These are phyloP conservation scores for Syngnathus scovelli DNA, from an alignment of 2,113 vertebrate species.

Conservation along the genomic window DNA sequence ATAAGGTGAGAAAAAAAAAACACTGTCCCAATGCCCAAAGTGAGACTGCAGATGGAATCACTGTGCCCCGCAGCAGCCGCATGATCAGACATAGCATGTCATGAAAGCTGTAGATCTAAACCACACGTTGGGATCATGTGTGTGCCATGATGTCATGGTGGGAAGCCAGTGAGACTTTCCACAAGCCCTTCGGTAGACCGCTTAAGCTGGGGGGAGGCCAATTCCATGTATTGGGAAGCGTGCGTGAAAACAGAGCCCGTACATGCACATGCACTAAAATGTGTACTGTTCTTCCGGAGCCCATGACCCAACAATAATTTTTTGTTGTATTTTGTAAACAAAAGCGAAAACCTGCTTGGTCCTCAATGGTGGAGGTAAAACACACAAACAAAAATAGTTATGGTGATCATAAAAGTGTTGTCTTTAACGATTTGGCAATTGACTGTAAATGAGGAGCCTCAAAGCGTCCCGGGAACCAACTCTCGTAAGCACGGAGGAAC, in stretches of 20 bases:
- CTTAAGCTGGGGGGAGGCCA: neutral
- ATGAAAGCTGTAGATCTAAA: conserved; percentile 8
- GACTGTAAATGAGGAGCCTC: too few relatives aligned
- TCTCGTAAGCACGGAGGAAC: neutral
- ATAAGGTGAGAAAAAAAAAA: neutral
- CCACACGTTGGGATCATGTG: neutral
- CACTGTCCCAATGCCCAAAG: neutral
- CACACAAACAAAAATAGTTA: too few relatives aligned
- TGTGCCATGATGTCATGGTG: neutral
- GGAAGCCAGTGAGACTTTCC: conserved; percentile 1
- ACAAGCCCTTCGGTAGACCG: conserved; percentile 4
- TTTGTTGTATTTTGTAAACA: neutral
- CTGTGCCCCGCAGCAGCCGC: conserved; percentile 5
- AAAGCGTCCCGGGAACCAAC: neutral
- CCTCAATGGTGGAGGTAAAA: neutral
- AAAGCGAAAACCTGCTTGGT: neutral
- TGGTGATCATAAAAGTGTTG: too few relatives aligned
- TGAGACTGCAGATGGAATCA: neutral
- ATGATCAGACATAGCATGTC: conserved; percentile 11
- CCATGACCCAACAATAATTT: neutral
- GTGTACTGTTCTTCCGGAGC: neutral
- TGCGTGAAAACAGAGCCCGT: neutral
- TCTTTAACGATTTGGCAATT: too few relatives aligned
- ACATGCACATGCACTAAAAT: neutral
- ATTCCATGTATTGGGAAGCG: neutral